These are phyloP conservation scores for Nymphalis polychloros DNA, from an alignment of 2,888 invertebrate genomes.

Conservation along the genomic window DNA sequence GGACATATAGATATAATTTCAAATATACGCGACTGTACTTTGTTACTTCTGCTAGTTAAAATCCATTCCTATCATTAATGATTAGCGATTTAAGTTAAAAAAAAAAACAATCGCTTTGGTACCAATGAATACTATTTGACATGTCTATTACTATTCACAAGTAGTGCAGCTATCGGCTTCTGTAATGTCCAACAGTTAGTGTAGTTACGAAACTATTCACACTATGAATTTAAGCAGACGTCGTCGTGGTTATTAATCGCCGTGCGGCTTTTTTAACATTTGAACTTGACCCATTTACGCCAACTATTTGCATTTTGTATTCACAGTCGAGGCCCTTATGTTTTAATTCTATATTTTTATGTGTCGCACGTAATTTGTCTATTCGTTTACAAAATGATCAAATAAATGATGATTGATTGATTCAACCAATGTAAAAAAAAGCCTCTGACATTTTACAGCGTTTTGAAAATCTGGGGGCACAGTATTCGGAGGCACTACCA, in stretches of 20 bases:
- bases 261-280: constrained; percentile 35
- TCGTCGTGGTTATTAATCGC: constrained; percentile 40
- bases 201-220: constrained; percentile 46
- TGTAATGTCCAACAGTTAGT: constrained; percentile 41
- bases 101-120: too few species aligned
- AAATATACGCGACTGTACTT: too few species aligned
- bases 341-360: constrained; percentile 19
- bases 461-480: too few species aligned
- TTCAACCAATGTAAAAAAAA: too few species aligned
- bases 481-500: too few species aligned
- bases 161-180: constrained; percentile 35
- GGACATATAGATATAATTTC: too few species aligned
- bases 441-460: too few species aligned
- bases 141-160: constrained; percentile 32
- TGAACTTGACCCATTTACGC: constrained; percentile 50
- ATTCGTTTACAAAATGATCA: not conserved
- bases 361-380: constrained; percentile 18
- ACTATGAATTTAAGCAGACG: constrained; percentile 47
- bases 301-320: constrained; percentile 29
- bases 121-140: not conserved
- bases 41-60: too few species aligned
- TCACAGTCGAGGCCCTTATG: constrained; percentile 10
- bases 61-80: too few species aligned
- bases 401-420: too few species aligned
- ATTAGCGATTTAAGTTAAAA: too few species aligned